A percentile compares a stretch with the other conserved stretches of the same genome.
Evolutionary conservation across 2,797 vertebrate species (phyloP).

Genomic region (Botia kubotai): DNA sequence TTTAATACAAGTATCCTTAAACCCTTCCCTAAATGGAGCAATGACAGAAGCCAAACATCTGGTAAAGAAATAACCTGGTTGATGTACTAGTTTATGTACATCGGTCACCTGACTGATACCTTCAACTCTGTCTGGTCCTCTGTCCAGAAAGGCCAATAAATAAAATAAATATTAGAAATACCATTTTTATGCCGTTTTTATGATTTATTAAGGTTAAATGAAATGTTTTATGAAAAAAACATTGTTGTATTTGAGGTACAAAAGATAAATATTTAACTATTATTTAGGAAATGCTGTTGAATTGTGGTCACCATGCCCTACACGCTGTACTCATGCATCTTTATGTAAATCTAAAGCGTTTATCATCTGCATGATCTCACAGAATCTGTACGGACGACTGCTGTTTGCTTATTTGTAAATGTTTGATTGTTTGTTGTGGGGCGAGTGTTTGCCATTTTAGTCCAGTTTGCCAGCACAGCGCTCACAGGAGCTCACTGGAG

Average conservation of each 20-base stretch:
- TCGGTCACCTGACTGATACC: background rate
- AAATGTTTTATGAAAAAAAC: background rate
- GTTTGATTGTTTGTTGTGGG: conserved; percentile 7
- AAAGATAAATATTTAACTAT: background rate
- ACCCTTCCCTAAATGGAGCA: background rate
- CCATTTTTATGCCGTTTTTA: too few species aligned
- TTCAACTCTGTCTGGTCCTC: background rate
- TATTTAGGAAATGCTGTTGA: background rate
- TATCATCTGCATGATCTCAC: conserved; percentile 35
- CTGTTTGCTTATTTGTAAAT: conserved; percentile 20
- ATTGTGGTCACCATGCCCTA: conserved; percentile 24
- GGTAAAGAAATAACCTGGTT: background rate
- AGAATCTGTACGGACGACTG: conserved; percentile 20
- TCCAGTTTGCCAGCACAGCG: background rate
- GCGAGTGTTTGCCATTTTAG: conserved; percentile 30
- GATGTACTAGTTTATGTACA: background rate
- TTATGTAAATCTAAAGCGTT: conserved; percentile 28
- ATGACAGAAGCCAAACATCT: background rate
- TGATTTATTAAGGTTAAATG: background rate
- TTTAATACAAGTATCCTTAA: background rate
- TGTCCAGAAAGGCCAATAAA: background rate
- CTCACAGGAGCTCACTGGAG: background rate
- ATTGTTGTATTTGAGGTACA: background rate
- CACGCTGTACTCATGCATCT: conserved; percentile 13
- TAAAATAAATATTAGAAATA: too few species aligned